A percentile compares a stretch with the other conserved stretches of the same genome.
phyloP scores from a whole-genome alignment of 1,140 invertebrate genomes.

The Lepidurus couesii region DNA sequence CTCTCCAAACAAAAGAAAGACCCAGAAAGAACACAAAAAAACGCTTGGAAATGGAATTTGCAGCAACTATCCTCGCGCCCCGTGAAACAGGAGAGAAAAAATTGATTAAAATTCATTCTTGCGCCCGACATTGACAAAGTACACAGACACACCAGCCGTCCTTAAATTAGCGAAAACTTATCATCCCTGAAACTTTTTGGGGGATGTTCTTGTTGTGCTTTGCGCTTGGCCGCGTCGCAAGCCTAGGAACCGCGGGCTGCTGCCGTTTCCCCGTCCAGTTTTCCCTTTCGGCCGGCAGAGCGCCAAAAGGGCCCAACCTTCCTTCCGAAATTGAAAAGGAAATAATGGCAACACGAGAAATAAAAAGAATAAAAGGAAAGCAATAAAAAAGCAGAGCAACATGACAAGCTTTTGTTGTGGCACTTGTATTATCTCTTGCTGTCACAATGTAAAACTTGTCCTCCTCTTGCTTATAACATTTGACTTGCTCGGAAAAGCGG shows the following conservation, averaged over 20 bases:
- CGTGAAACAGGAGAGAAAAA: neutral
- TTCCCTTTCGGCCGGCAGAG: too few species aligned
- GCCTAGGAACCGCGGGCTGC: neutral
- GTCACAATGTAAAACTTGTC: constrained; percentile 10
- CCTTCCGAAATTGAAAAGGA: neutral
- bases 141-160: too few species aligned
- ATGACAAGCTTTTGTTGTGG: neutral
- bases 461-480: neutral
- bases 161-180: too few species aligned
- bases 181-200: too few species aligned
- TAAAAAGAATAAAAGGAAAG: neutral
- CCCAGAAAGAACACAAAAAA: neutral
- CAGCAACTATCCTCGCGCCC: neutral
- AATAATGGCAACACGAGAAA: neutral
- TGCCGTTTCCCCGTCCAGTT: neutral
- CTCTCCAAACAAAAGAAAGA: neutral
- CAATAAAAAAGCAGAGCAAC: neutral
- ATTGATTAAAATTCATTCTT: neutral
- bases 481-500: neutral
- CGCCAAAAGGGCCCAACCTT: neutral
- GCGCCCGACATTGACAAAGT: too few species aligned
- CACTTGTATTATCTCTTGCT: neutral
- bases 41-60: neutral
- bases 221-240: neutral
- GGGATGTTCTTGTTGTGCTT: neutral